phyloP scores from a whole-genome alignment of 2,113 vertebrate species.

The Mastomys coucha region DNA sequence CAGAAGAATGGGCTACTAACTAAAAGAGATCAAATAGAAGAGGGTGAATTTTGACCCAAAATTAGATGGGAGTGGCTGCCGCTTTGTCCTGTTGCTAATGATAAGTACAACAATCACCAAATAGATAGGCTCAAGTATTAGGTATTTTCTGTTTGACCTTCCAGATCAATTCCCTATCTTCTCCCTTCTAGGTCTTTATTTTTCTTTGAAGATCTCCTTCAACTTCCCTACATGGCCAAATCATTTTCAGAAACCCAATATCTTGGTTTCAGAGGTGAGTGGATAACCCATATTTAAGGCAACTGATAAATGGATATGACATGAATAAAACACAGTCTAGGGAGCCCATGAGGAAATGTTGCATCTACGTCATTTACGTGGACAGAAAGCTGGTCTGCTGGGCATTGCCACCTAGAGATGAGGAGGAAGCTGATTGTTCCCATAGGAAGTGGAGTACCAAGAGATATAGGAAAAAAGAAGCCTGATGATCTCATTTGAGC shows the following conservation, averaged over 20 bases:
- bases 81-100: background rate
- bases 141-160: background rate
- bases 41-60: background rate
- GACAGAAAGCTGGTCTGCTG: background rate
- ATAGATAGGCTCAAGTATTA: background rate
- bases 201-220: background rate
- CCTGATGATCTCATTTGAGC: background rate
- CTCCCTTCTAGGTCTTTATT: background rate
- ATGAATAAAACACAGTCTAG: background rate
- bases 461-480: background rate
- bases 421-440: background rate
- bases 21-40: constrained; percentile 13
- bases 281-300: background rate
- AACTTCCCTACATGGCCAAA: background rate
- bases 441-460: background rate
- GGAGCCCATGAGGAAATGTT: background rate
- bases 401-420: background rate
- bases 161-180: background rate
- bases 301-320: background rate
- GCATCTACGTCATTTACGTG: background rate
- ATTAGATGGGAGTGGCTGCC: background rate
- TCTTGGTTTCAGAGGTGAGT: background rate
- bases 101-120: background rate
- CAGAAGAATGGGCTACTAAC: background rate
- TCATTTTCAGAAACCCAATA: background rate